A percentile compares a stretch with the other conserved stretches of the same genome.
Conservation (phyloP, 2,113 vertebrate species). For the Platycercus adscitus region DNA sequence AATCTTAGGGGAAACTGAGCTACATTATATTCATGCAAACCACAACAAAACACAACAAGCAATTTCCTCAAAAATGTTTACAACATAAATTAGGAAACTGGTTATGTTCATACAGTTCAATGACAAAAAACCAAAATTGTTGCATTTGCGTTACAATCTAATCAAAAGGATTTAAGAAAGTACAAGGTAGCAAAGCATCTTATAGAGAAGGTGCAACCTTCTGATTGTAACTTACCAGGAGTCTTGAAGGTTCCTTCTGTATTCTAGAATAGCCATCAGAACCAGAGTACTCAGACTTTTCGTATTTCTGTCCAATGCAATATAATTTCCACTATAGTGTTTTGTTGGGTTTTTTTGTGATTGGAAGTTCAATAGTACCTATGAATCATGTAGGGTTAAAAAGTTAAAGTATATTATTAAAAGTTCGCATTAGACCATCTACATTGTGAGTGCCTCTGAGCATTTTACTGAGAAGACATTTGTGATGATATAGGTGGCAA, state of each 20-base stretch:
- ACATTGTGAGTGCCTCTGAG: not conserved
- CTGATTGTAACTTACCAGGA: not conserved
- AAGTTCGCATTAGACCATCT: not conserved
- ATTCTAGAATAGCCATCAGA: not conserved
- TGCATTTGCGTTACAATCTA: not conserved
- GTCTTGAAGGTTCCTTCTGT: not conserved
- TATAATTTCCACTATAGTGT: not conserved
- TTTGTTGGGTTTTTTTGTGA: not conserved
- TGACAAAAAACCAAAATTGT: not conserved
- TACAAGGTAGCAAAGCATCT: not conserved
- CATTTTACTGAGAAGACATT: not conserved
- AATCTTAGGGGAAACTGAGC: conserved; percentile 38
- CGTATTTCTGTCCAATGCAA: not conserved
- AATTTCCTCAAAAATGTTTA: conserved; percentile 46
- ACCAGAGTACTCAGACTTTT: not conserved
- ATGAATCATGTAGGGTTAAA: not conserved
- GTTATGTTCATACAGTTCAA: not conserved
- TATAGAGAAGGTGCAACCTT: not conserved
- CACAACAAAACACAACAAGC: conserved; percentile 13
- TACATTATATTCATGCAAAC: conserved; percentile 51
- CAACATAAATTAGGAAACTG: conserved; percentile 14
- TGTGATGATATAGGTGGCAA: not conserved
- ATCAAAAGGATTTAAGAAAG: not conserved
- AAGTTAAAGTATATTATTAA: not conserved
- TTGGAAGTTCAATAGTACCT: not conserved